Conservation (phyloP, 2,113 vertebrate genomes). For the Vulpes vulpes region DNA sequence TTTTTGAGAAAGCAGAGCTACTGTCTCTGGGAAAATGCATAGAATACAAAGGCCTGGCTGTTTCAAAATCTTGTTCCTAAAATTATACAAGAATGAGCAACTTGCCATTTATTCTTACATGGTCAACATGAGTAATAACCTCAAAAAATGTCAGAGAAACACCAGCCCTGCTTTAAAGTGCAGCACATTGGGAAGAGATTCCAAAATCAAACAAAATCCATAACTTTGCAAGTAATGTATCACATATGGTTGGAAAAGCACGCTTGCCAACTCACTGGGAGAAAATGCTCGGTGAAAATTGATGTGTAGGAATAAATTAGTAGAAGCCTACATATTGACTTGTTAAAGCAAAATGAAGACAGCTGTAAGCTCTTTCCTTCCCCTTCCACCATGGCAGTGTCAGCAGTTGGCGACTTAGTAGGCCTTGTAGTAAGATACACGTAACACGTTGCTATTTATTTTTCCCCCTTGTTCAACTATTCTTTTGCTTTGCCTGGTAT, state of each 20-base stretch:
- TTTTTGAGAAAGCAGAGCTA: constrained; percentile 32
- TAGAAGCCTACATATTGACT: constrained; percentile 12
- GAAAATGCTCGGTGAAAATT: constrained; percentile 40
- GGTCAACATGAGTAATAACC: constrained; percentile 86
- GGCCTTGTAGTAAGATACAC: background rate
- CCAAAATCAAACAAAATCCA: constrained; percentile 75
- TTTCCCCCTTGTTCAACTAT: background rate
- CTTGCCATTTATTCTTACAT: constrained; percentile 67
- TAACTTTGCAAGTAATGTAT: constrained; percentile 37
- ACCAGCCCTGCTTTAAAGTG: constrained; percentile 72
- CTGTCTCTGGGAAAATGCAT: constrained; percentile 59
- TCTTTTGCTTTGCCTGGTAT: background rate
- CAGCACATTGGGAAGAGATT: constrained; percentile 60
- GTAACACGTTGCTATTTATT: background rate
- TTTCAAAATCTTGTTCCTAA: constrained; percentile 71
- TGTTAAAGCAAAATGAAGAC: constrained; percentile 66
- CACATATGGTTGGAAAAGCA: constrained; percentile 72
- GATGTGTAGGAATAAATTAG: constrained; percentile 70
- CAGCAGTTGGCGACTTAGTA: background rate
- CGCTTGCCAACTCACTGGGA: constrained; percentile 35
- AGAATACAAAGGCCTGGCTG: constrained; percentile 72
- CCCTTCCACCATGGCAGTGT: background rate
- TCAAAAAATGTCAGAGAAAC: constrained; percentile 81
- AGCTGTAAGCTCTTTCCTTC: background rate
- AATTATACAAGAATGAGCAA: constrained; percentile 54